A percentile compares a stretch with the other conserved stretches of the same genome.
These are phyloP conservation scores for Rhinoderma darwinii DNA, from an alignment of 2,113 vertebrate species.

Conservation along the genomic window DNA sequence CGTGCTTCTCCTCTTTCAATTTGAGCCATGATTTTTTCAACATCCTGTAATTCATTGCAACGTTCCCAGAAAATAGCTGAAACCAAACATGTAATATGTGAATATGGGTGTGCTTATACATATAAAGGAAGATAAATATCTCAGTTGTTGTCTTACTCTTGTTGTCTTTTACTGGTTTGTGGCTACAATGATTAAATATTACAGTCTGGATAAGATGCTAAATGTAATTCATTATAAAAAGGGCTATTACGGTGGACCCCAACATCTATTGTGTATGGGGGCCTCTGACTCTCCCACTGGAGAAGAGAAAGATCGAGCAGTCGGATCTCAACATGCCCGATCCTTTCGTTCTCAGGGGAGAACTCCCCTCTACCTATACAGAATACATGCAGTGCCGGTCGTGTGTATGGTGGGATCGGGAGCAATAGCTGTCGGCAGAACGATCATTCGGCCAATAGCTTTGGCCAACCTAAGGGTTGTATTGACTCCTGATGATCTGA, in stretches of 20 bases:
- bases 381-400: too few relatives aligned
- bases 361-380: too few relatives aligned
- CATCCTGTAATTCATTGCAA: slow-evolving; percentile 89
- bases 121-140: not conserved
- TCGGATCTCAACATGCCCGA: too few relatives aligned
- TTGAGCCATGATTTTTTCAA: slow-evolving; percentile 90
- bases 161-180: not conserved
- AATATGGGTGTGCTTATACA: not conserved
- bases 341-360: too few relatives aligned
- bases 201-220: not conserved
- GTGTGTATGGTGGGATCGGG: too few relatives aligned
- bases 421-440: too few relatives aligned
- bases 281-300: too few relatives aligned
- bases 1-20: slow-evolving; percentile 89
- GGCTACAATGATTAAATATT: not conserved
- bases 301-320: too few relatives aligned
- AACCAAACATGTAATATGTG: slow-evolving; percentile 57
- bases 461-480: too few relatives aligned
- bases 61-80: slow-evolving; percentile 90
- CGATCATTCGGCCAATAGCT: too few relatives aligned
- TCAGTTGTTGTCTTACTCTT: not conserved
- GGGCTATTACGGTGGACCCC: too few relatives aligned
- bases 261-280: too few relatives aligned
- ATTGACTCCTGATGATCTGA: not conserved
- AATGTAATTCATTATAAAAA: not conserved